Evolutionary conservation across 1,140 invertebrate genomes (phyloP).

Genomic region (Coelopa frigida): DNA sequence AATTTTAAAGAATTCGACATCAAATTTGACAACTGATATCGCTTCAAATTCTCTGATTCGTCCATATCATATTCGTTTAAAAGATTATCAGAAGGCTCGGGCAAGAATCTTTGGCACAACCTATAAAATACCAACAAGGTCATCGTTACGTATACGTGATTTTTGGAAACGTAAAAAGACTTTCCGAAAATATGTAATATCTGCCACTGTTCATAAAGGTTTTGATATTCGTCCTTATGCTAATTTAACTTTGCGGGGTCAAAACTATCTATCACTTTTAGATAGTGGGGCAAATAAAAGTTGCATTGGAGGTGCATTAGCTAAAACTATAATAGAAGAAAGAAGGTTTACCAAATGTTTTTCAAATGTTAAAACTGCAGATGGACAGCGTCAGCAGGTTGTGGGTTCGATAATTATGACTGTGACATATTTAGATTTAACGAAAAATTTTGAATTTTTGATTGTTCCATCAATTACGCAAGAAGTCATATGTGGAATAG

Average conservation of each 20-base stretch:
- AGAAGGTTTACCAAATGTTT: neutral
- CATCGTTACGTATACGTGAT: neutral
- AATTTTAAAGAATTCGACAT: neutral
- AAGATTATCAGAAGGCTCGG: constrained; percentile 4
- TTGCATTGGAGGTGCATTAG: constrained; percentile 5
- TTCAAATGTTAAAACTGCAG: constrained; percentile 3
- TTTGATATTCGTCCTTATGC: constrained; percentile 13
- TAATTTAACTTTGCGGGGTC: neutral
- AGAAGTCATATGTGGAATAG: constrained; percentile 13
- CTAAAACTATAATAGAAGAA: neutral
- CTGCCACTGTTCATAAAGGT: neutral
- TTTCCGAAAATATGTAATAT: neutral
- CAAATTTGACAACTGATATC: neutral
- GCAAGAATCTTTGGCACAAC: neutral
- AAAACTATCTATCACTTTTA: neutral
- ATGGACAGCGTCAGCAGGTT: constrained; percentile 8
- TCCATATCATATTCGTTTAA: constrained; percentile 8
- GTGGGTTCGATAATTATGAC: neutral
- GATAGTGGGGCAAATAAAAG: constrained; percentile 15
- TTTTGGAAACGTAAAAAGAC: constrained; percentile 5
- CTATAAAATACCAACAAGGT: neutral
- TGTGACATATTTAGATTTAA: constrained; percentile 5
- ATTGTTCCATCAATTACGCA: constrained; percentile 8
- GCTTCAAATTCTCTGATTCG: neutral
- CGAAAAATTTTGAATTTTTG: constrained; percentile 8